Base-by-base conservation (phyloP, 1,140 invertebrate species). In the Stegodyphus mimosarum region DNA sequence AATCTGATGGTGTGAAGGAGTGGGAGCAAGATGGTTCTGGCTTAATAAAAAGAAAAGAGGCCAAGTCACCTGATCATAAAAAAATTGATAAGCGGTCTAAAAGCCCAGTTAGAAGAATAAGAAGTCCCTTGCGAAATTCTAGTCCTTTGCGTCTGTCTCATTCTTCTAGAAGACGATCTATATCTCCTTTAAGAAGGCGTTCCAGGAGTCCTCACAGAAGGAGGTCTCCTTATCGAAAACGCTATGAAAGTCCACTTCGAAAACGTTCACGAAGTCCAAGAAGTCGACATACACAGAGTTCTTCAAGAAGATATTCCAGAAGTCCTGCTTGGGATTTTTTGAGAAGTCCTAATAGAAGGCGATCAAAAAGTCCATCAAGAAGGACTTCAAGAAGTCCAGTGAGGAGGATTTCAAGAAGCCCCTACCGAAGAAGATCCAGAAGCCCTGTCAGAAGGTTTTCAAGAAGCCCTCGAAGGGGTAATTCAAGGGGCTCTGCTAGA, bases 331-430 rank as follows among this genome's bases (percentile, higher is more conserved):
- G 80, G 55, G 17, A 60, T 6, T 60, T 52, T 64, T 72, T 70
- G 6, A 60, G 79, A 33, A 83, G 71, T 76, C 74, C 83, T n/a
- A 9, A 48, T 18, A 48, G 73, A 33, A 76, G 66, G 6, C 52
- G 48, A 49, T 84, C 83, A 0, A 76, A 53, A 51, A 70, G 64
- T 70, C 73, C 83, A 51, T 1, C 49, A 9, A 76, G 83, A 9
- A 15, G 71, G n/a, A 17, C 7, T 33, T 74, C 71, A 17, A 83
- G 63, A 83, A 83, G 71, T 13, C 50, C 60, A 52, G 10, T n/a
- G 60, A 83, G 71, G 50, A 63, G 70, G 52, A 15, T 5, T 7
- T 83, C 79, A 11, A 73, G 71, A 53, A 83, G 79, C 50, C 73
- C 81, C 11, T 7, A 55, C 4, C 55, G 73, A 9, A 48, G 73